A percentile compares a stretch with the other conserved stretches of the same genome.
phyloP scores from a whole-genome alignment of 2,113 vertebrate species.

The Picathartes gymnocephalus region DNA sequence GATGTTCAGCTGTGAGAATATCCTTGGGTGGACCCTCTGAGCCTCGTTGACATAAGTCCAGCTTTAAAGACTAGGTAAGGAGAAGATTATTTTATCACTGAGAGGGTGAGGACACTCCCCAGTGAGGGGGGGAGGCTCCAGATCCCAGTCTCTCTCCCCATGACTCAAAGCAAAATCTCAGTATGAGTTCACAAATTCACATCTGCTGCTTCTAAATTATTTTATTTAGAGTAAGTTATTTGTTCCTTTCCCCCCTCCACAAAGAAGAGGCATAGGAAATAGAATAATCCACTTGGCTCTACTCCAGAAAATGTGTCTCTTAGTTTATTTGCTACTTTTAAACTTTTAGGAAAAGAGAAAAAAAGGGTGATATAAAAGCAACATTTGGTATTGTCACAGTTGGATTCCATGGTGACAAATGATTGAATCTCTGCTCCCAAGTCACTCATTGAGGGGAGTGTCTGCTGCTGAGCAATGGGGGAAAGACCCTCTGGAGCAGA shows the following conservation, averaged over 20 bases:
- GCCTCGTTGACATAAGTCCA: background rate
- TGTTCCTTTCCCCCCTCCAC: background rate
- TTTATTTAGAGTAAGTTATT: background rate
- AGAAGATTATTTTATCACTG: background rate
- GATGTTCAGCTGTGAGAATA: background rate
- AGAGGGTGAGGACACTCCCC: background rate
- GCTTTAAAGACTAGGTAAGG: background rate
- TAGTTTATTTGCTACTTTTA: background rate
- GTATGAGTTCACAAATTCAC: background rate
- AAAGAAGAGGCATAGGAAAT: background rate
- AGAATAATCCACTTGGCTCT: fast-evolving
- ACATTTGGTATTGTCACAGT: background rate
- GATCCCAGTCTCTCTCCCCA: background rate
- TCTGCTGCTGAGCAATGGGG: background rate
- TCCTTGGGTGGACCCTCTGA: slow-evolving; percentile 2
- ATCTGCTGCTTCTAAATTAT: background rate
- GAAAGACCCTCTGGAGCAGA: background rate
- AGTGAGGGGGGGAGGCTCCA: background rate
- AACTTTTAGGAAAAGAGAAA: background rate
- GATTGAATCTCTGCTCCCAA: background rate
- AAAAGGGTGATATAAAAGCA: background rate
- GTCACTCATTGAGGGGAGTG: background rate
- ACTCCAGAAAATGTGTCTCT: background rate
- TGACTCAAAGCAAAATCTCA: background rate
- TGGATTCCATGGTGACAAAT: background rate